phyloP scores from a whole-genome alignment of 1,140 invertebrate genomes.

The Hypothenemus hampei region DNA sequence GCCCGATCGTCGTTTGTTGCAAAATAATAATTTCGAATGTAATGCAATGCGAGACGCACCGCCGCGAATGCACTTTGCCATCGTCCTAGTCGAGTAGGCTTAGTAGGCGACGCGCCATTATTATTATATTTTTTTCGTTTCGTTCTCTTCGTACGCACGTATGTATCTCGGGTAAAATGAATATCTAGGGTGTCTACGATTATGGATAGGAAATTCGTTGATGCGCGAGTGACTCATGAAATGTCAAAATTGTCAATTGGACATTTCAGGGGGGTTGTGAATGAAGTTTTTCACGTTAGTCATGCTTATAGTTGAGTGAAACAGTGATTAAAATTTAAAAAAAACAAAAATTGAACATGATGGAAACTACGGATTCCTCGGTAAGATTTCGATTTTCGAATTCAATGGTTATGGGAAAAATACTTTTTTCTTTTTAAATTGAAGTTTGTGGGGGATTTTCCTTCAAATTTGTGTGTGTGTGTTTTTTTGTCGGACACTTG shows the following conservation, averaged over 20 bases:
- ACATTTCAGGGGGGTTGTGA: not conserved
- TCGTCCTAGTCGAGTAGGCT: conserved; percentile 23
- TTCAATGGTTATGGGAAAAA: too few species aligned
- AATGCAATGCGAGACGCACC: conserved; percentile 29
- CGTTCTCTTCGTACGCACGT: too few species aligned
- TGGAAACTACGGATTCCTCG: conserved; percentile 15
- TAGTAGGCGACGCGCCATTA: conserved; percentile 17
- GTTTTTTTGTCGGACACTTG: too few species aligned
- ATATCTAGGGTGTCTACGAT: not conserved
- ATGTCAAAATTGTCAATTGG: conserved; percentile 19
- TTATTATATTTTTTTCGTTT: conserved; percentile 21
- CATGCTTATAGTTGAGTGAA: conserved; percentile 1
- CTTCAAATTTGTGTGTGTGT: too few species aligned
- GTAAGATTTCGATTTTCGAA: too few species aligned
- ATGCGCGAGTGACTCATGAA: not conserved
- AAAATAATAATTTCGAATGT: conserved; percentile 29
- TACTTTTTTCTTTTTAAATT: too few species aligned
- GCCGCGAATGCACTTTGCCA: conserved; percentile 28
- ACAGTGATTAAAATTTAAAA: conserved; percentile 1
- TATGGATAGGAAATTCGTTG: not conserved
- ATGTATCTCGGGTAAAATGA: not conserved
- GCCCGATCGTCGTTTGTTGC: too few species aligned
- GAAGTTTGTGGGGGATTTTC: too few species aligned
- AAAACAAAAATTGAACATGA: conserved; percentile 14
- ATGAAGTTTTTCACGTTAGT: not conserved